These are phyloP conservation scores for Aplysina aerophoba DNA, from an alignment of 37 sponge, comb jelly and placozoan genomes.

Conservation along the genomic window DNA sequence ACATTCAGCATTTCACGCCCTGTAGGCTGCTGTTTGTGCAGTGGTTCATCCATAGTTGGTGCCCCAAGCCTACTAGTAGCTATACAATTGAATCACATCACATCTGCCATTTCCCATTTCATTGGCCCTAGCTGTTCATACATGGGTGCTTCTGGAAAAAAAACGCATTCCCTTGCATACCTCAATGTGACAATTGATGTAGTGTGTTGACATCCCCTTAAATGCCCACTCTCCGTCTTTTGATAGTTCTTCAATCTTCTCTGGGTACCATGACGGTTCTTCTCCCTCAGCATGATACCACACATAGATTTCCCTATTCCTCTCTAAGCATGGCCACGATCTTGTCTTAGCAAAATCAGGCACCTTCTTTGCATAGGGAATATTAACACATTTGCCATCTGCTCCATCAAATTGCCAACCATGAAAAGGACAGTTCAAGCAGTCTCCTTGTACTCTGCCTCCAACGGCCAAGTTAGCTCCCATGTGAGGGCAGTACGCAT, in stretches of 20 bases:
- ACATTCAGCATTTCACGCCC: no score
- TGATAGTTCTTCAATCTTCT: conserved; percentile 45
- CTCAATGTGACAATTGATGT: conserved; percentile 62
- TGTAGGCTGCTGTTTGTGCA: no score
- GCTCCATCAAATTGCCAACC: conserved; percentile 65
- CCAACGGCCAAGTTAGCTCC: conserved; percentile 73
- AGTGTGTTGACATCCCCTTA: conserved; percentile 35
- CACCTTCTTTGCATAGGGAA: conserved; percentile 65
- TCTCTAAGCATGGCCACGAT: conserved; percentile 49
- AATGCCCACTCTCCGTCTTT: conserved; percentile 41
- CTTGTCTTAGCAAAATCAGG: conserved; percentile 60
- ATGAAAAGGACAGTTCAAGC: conserved; percentile 75
- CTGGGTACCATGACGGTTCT: conserved; percentile 53
- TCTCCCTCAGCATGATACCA: conserved; percentile 74
- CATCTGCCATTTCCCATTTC: no score
- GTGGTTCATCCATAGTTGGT: no score
- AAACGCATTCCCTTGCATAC: no score
- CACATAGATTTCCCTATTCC: conserved; percentile 45
- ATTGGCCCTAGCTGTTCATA: no score
- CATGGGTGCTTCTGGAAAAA: no score
- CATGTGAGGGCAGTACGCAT: conserved; percentile 77
- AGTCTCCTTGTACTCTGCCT: conserved; percentile 60
- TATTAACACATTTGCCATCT: conserved; percentile 56
- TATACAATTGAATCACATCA: no score
- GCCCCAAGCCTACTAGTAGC: no score